Conservation (phyloP, 1,140 invertebrate genomes). For the Frieseomelitta varia region DNA sequence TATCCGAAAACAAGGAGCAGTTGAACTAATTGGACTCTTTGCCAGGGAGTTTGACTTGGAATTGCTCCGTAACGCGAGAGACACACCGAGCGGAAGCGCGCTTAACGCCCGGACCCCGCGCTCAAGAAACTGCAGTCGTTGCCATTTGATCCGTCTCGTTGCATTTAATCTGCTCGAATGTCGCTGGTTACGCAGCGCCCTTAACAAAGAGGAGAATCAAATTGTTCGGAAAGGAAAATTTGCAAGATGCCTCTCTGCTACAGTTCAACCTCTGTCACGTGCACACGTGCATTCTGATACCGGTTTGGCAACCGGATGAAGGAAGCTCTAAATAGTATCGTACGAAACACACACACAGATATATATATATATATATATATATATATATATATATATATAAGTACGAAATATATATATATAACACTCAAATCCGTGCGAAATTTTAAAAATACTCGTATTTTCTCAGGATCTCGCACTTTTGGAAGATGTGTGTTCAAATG, state of each 20-base stretch:
- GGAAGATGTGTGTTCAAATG: too few species aligned
- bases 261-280: background rate
- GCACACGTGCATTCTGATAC: too few species aligned
- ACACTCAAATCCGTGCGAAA: too few species aligned
- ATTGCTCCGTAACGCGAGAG: constrained; percentile 28
- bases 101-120: background rate
- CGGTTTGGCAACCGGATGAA: too few species aligned
- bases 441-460: too few species aligned
- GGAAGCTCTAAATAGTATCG: too few species aligned
- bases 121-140: constrained; percentile 20
- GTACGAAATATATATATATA: too few species aligned
- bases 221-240: constrained; percentile 3
- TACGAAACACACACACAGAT: too few species aligned
- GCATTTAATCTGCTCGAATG: constrained; percentile 34
- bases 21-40: constrained; percentile 29
- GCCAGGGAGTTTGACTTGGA: constrained; percentile 25
- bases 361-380: too few species aligned
- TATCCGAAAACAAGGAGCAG: constrained; percentile 17
- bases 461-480: too few species aligned
- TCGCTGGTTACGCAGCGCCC: background rate
- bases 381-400: too few species aligned
- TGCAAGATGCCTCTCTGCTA: background rate
- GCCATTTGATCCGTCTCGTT: constrained; percentile 42
- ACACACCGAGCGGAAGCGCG: constrained; percentile 14
- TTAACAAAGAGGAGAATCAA: background rate